These are phyloP conservation scores for Apotomis capreana DNA, from an alignment of 2,888 invertebrate genomes.

Conservation along the genomic window DNA sequence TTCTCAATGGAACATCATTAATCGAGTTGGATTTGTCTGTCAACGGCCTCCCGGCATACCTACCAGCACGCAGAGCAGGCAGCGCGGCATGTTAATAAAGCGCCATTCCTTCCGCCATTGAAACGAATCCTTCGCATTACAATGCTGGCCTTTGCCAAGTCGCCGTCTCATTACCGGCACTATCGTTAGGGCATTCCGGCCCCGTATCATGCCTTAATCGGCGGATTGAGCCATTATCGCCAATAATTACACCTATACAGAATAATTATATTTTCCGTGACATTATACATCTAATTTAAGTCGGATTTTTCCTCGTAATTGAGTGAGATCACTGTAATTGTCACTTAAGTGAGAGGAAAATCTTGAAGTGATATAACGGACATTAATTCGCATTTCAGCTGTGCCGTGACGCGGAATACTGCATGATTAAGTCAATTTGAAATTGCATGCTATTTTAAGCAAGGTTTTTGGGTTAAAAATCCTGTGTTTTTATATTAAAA, in stretches of 20 bases:
- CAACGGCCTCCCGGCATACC: too few species aligned
- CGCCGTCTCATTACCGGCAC: constrained; percentile 1
- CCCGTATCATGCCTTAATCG: constrained; percentile 6
- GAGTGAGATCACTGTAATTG: constrained; percentile 14
- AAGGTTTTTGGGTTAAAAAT: neutral
- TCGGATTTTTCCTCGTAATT: constrained; percentile 19
- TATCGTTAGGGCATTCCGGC: constrained; percentile 18
- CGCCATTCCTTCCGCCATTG: constrained; percentile 1
- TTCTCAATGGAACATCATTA: neutral
- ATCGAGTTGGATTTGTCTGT: neutral
- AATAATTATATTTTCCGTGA: constrained; percentile 23
- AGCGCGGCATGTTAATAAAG: constrained; percentile 17
- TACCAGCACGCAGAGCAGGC: neutral
- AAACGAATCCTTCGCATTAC: constrained; percentile 22
- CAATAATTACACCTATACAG: constrained; percentile 6
- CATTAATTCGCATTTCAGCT: neutral
- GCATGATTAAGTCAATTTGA: neutral
- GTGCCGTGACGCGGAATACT: neutral
- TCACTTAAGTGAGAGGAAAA: constrained; percentile 12
- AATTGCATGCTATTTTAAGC: too few species aligned
- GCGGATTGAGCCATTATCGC: constrained; percentile 27
- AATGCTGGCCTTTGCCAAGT: neutral
- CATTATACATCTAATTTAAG: constrained; percentile 27
- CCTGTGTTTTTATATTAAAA: too few species aligned
- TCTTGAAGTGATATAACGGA: neutral